Evolutionary conservation across 1,140 invertebrate genomes (phyloP), one percentile per base, ranked within the genome.

Genomic region (Eubasilissa regina): DNA sequence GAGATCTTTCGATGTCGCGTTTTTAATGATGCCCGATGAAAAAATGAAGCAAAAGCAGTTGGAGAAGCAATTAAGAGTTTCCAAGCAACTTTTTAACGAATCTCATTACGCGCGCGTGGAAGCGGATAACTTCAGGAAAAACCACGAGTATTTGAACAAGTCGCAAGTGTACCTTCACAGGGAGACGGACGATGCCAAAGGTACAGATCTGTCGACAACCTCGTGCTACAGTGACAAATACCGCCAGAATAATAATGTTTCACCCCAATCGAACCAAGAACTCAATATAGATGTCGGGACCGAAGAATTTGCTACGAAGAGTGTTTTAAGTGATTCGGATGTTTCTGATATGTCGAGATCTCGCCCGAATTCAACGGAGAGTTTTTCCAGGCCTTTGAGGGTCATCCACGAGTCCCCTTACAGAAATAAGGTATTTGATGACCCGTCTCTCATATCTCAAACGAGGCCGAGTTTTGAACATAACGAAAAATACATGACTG

Each of bases 1-100:
- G 83, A 87, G 95, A 13, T 94, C 95, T 11, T 97, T 97, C 83
- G 95, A 97, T 84, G 95, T 97, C 0, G 95, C 95, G 0, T 97
- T 97, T 80, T 87, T 97, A 4, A 95, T 96, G 88, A 94, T 95
- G 83, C 95, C 95, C 1, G 95, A 96, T 82, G 95, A 96, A 72
- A 94, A 95, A 84, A 85, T 93, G 55, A 92, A 92, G 48, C 91
- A 93, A 64, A 93, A 93, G 82, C 92, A 93, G 83, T 90, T 87
- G 13, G 92, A 93, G 78, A 91, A 92, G 78, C 87, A 92, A 73
- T 85, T 91, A 9, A 84, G 92, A 81, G 87, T 92, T 15, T 91
- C 89, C 0, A 90, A 87, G 78, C 87, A 89, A 78, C 79, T 89
- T 13, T 89, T 89, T 62, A 84, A 86, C 64, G 87, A 86, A 25